phyloP scores from a whole-genome alignment of 2,888 invertebrate species.

The Belgica antarctica region DNA sequence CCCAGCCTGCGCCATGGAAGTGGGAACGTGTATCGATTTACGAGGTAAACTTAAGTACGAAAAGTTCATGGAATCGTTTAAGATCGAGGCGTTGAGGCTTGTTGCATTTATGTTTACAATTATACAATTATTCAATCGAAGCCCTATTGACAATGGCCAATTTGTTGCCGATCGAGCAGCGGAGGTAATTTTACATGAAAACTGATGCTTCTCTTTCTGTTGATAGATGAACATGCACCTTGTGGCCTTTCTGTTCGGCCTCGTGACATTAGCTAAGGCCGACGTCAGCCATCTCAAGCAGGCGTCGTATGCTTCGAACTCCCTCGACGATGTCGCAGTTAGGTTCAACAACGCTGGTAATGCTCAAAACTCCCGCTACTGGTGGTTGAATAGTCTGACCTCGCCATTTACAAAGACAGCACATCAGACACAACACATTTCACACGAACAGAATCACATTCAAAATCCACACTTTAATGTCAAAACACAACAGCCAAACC shows the following conservation, averaged over 20 bases:
- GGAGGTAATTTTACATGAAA: too few relatives aligned
- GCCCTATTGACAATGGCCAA: too few relatives aligned
- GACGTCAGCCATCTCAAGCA: conserved; percentile 31
- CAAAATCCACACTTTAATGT: neutral
- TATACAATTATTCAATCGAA: too few relatives aligned
- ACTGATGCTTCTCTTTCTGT: conserved; percentile 2
- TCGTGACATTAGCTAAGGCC: neutral
- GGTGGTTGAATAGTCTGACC: conserved; percentile 20
- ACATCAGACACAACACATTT: conserved; percentile 32
- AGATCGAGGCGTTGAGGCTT: neutral
- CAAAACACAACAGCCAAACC: neutral
- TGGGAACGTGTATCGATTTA: neutral
- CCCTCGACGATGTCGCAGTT: neutral
- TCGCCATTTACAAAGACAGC: conserved; percentile 25
- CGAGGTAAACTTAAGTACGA: neutral
- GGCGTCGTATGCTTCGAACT: neutral
- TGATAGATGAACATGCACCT: conserved; percentile 24
- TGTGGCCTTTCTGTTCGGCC: conserved; percentile 34
- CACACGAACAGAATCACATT: conserved; percentile 20
- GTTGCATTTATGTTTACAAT: too few relatives aligned
- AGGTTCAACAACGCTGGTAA: conserved; percentile 20
- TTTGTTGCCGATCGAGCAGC: too few relatives aligned
- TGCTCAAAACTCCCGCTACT: conserved; percentile 11
- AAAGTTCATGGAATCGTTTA: neutral
- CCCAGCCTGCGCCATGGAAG: neutral